A percentile compares a stretch with the other conserved stretches of the same genome.
Conservation (phyloP, 2,888 invertebrate genomes). For the Dinocampus coccinellae region DNA sequence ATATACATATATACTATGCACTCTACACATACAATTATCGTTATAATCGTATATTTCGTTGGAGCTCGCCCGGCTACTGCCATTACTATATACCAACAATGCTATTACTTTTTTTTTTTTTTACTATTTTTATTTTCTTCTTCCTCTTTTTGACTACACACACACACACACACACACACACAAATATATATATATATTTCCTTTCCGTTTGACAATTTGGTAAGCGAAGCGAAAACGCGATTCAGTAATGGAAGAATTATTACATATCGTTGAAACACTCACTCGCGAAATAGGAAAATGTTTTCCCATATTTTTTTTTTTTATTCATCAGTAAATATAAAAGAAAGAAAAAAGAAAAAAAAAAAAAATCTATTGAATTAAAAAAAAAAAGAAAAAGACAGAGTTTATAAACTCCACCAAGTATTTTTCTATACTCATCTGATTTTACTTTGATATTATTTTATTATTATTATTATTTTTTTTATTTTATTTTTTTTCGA, state of each 20-base stretch:
- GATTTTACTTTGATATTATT: too few relatives aligned
- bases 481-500: too few relatives aligned
- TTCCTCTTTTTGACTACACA: constrained; percentile 2
- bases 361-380: too few relatives aligned
- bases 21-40: constrained; percentile 67
- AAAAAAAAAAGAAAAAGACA: too few relatives aligned
- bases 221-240: constrained; percentile 59
- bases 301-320: not conserved
- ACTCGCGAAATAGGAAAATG: constrained; percentile 29
- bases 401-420: too few relatives aligned
- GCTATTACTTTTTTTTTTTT: constrained; percentile 23
- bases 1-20: constrained; percentile 49
- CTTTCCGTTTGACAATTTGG: constrained; percentile 63
- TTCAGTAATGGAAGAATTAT: constrained; percentile 36
- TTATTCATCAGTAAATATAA: too few relatives aligned
- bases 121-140: too few relatives aligned
- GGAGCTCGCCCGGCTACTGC: constrained; percentile 50
- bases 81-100: constrained; percentile 17
- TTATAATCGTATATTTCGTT: constrained; percentile 66
- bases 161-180: too few relatives aligned
- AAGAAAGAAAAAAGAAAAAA: too few relatives aligned
- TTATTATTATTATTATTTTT: too few relatives aligned
- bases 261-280: constrained; percentile 19
- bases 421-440: too few relatives aligned
- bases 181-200: too few relatives aligned